These are phyloP conservation scores for Coreoperca whiteheadi DNA, from an alignment of 2,113 vertebrate species.

Conservation along the genomic window DNA sequence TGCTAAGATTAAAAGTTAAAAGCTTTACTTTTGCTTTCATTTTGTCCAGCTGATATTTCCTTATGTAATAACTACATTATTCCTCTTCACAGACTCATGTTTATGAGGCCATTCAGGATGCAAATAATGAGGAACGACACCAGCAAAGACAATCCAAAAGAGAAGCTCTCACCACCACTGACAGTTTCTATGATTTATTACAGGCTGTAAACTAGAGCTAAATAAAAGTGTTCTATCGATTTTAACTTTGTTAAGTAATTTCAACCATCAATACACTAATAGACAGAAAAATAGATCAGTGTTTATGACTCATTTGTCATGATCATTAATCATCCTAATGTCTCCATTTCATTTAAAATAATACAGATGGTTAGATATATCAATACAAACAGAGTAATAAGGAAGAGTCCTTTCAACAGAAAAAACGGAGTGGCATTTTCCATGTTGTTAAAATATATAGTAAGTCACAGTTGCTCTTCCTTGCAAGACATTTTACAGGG, in stretches of 20 bases:
- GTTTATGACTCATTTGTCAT: too few relatives aligned
- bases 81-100: conserved; percentile 55
- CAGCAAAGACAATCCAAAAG: not conserved
- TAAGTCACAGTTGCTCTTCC: not conserved
- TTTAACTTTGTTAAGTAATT: not conserved
- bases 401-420: not conserved
- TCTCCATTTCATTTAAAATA: not conserved
- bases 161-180: not conserved
- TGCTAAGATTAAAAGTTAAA: not conserved
- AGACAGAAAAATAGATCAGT: not conserved
- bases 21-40: not conserved
- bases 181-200: conserved; percentile 64
- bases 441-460: too few relatives aligned
- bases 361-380: not conserved
- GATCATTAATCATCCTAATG: not conserved
- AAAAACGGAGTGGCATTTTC: not conserved
- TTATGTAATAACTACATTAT: not conserved
- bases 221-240: not conserved
- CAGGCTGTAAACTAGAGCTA: conserved; percentile 59
- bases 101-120: conserved; percentile 52
- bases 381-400: not conserved
- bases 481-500: not conserved
- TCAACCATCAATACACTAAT: not conserved
- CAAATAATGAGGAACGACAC: conserved; percentile 9
- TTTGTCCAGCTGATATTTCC: fast-evolving